A percentile compares a stretch with the other conserved stretches of the same genome.
These are phyloP conservation scores for Ailurus styani DNA, from an alignment of 2,113 vertebrate species.

Conservation along the genomic window DNA sequence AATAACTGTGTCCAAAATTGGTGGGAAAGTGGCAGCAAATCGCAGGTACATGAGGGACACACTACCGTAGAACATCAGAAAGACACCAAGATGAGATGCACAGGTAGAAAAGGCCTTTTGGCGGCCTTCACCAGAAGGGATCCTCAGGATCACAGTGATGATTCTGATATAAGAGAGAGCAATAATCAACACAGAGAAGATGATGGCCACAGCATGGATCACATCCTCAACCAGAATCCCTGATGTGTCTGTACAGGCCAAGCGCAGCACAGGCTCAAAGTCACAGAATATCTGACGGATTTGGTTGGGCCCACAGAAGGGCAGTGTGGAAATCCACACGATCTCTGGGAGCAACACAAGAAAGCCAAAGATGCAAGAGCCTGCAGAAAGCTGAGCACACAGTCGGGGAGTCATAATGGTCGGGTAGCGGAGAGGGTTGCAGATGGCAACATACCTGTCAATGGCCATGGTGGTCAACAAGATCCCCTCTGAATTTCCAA, in stretches of 20 bases:
- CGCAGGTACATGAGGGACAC: conserved; percentile 73
- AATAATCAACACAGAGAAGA: conserved; percentile 57
- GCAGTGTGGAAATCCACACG: conserved; percentile 63
- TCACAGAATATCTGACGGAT: conserved; percentile 75
- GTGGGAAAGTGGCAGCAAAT: conserved; percentile 66
- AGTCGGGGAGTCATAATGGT: conserved; percentile 63
- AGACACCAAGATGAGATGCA: conserved; percentile 62
- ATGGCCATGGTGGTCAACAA: conserved; percentile 74
- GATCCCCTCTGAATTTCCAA: conserved; percentile 65
- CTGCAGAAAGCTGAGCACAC: conserved; percentile 51
- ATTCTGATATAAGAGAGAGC: conserved; percentile 67
- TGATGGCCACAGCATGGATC: conserved; percentile 57
- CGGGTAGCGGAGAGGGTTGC: conserved; percentile 63
- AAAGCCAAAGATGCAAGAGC: conserved; percentile 67
- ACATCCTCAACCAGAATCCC: conserved; percentile 58
- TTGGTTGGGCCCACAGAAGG: conserved; percentile 72
- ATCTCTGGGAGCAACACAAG: conserved; percentile 62
- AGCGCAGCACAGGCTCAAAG: conserved; percentile 58
- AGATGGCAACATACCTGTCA: conserved; percentile 74
- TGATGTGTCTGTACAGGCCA: conserved; percentile 68
- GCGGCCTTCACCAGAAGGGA: conserved; percentile 48
- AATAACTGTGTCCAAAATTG: conserved; percentile 56
- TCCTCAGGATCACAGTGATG: conserved; percentile 53
- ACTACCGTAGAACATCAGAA: conserved; percentile 68
- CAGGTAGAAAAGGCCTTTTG: conserved; percentile 69